Percentiles rank a stretch among this genome's conserved stretches.
Evolutionary conservation across 2,888 invertebrate species (phyloP).

Genomic region (Odontomyia ornata): DNA sequence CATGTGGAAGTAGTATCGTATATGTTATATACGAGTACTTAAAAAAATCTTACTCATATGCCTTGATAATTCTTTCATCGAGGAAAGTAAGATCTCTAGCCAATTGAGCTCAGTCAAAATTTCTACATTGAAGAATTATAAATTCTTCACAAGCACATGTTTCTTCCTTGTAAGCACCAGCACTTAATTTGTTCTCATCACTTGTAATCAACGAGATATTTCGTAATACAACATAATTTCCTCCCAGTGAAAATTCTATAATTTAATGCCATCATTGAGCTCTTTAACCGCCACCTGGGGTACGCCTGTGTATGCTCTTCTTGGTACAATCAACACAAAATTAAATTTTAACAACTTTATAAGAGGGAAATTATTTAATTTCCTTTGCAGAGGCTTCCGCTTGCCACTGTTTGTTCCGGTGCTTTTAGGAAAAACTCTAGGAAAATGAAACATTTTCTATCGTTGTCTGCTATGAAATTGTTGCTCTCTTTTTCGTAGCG

Average conservation of each 20-base stretch:
- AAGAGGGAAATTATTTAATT: slow-evolving; percentile 45
- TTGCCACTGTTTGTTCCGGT: slow-evolving; percentile 41
- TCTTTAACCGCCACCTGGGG: not conserved
- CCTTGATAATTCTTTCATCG: no score
- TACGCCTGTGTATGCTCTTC: not conserved
- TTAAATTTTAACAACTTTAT: slow-evolving; percentile 42
- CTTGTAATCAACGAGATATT: not conserved
- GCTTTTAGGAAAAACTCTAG: slow-evolving; percentile 27
- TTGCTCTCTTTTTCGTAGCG: not conserved
- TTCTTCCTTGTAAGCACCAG: no score
- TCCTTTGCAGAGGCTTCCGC: slow-evolving; percentile 37
- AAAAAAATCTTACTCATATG: no score
- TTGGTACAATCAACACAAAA: slow-evolving; percentile 36
- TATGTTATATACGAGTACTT: no score
- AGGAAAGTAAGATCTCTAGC: no score
- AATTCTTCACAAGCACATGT: no score
- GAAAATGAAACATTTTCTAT: slow-evolving; percentile 28
- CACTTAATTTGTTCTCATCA: not conserved
- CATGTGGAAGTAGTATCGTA: no score
- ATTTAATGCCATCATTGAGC: not conserved
- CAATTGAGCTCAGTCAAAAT: no score
- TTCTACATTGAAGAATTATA: no score
- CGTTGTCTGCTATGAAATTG: not conserved
- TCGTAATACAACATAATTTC: not conserved
- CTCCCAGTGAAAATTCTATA: not conserved